Conservation (phyloP, 2,797 vertebrate genomes). For the Scyliorhinus canicula region DNA sequence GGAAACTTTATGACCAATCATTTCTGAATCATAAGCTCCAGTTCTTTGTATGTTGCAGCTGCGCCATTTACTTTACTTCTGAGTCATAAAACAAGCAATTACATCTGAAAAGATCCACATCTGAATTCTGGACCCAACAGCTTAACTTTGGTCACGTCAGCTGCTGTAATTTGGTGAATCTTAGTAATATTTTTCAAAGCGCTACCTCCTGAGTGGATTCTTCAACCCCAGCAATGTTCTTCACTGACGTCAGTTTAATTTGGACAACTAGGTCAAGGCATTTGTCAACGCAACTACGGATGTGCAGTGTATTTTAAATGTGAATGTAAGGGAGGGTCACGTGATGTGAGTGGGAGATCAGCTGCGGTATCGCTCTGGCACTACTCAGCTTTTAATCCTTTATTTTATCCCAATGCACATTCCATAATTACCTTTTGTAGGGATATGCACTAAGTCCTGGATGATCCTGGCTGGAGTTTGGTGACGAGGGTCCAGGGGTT, state of each 20-base stretch:
- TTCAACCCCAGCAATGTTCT: neutral
- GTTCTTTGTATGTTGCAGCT: slow-evolving; percentile 24
- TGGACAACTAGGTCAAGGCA: neutral
- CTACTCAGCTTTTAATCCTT: too few species aligned
- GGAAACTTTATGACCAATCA: slow-evolving; percentile 26
- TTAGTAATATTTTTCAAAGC: neutral
- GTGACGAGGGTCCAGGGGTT: too few species aligned
- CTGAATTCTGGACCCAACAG: slow-evolving; percentile 12
- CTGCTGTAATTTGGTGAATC: neutral
- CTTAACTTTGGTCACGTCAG: neutral
- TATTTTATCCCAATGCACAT: too few species aligned
- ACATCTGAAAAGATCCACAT: slow-evolving; percentile 23
- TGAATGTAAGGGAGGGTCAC: too few species aligned
- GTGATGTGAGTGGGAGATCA: too few species aligned
- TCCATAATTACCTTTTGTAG: too few species aligned
- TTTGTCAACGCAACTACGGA: neutral
- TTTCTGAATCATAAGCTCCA: slow-evolving; percentile 17
- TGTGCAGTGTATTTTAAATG: neutral
- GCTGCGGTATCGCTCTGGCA: too few species aligned
- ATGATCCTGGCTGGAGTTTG: too few species aligned
- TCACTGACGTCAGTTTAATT: neutral
- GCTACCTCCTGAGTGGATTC: neutral
- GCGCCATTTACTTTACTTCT: neutral
- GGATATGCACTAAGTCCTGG: too few species aligned
- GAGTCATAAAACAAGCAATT: slow-evolving; percentile 18